A percentile compares a stretch with the other conserved stretches of the same genome.
phyloP scores from a whole-genome alignment of 2,888 invertebrate genomes.

The Diogma glabrata region DNA sequence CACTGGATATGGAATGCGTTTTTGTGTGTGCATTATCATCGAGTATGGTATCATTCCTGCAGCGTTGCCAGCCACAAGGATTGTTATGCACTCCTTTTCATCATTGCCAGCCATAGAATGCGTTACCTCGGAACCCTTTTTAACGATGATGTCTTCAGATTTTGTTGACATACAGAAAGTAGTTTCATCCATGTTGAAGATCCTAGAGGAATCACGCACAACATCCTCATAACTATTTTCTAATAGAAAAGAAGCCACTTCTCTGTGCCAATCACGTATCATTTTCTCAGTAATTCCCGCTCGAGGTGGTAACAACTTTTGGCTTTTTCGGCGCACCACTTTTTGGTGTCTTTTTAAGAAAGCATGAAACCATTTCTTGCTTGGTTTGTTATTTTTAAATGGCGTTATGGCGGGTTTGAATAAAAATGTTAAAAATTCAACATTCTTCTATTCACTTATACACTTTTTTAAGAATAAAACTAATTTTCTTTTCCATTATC shows the following conservation, averaged over 20 bases:
- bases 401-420: too few species aligned
- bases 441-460: not conserved
- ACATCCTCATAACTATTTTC: too few species aligned
- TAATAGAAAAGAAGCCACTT: too few species aligned
- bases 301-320: constrained; percentile 1
- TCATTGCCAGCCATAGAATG: not conserved
- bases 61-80: not conserved
- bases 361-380: constrained; percentile 1
- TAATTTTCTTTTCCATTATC: too few species aligned
- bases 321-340: not conserved
- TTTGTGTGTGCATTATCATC: too few species aligned
- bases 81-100: not conserved
- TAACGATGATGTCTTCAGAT: not conserved
- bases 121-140: not conserved
- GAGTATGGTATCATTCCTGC: not conserved
- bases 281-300: not conserved
- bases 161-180: too few species aligned
- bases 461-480: not conserved
- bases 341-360: not conserved
- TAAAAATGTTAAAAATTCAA: not conserved
- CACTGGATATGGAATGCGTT: not conserved
- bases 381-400: not conserved
- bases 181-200: too few species aligned
- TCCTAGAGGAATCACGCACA: too few species aligned
- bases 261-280: not conserved